A percentile compares a stretch with the other conserved stretches of the same genome.
Conservation (phyloP, 2,888 invertebrate species). For the Agriopis marginaria region DNA sequence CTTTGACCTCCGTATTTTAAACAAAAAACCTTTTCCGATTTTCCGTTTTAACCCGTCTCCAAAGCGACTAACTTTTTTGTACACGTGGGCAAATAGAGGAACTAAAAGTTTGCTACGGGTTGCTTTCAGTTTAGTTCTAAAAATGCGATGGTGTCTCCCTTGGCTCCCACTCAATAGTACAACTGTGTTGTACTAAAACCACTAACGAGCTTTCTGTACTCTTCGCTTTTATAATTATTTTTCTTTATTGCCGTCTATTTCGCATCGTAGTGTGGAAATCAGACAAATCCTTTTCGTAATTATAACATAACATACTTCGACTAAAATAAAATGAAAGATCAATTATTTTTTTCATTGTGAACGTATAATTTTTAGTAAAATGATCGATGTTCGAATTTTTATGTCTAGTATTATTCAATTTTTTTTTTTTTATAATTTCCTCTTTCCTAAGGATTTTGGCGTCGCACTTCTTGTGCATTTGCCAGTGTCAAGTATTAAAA, state of each 20-base stretch:
- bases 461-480: too few relatives aligned
- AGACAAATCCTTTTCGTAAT: constrained; percentile 91
- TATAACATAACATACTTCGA: constrained; percentile 88
- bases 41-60: constrained; percentile 63
- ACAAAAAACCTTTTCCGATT: constrained; percentile 58
- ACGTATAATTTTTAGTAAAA: too few relatives aligned
- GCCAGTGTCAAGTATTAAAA: too few relatives aligned
- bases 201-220: constrained; percentile 65
- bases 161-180: neutral
- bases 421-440: too few relatives aligned
- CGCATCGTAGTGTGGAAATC: constrained; percentile 87
- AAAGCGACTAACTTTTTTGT: neutral
- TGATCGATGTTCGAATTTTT: constrained; percentile 41
- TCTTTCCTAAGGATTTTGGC: too few relatives aligned
- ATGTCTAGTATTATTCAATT: too few relatives aligned
- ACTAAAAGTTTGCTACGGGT: neutral
- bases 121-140: neutral
- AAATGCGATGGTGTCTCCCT: neutral
- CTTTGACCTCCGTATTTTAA: constrained; percentile 37
- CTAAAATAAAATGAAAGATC: too few relatives aligned
- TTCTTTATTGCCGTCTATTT: constrained; percentile 49
- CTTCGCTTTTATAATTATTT: constrained; percentile 8
- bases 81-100: neutral
- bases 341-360: too few relatives aligned
- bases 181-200: constrained; percentile 58